A percentile compares a stretch with the other conserved stretches of the same genome.
Evolutionary conservation across 2,888 invertebrate species (phyloP).

Genomic region (Arenicola marina): DNA sequence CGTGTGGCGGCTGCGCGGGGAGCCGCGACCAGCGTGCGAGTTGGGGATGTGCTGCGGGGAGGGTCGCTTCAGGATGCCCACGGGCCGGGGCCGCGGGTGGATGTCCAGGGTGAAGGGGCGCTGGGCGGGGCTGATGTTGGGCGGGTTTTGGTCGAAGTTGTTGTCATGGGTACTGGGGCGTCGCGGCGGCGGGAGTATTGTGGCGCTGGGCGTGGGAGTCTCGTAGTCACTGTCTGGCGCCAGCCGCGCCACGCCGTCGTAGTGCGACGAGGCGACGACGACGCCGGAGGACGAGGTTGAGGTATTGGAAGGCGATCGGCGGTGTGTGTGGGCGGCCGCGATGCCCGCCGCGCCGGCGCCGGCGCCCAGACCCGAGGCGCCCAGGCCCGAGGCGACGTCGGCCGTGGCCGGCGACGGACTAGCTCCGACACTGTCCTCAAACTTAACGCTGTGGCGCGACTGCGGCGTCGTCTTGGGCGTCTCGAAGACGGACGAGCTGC

Average conservation of each 20-base stretch:
- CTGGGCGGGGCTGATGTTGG: conserved; percentile 60
- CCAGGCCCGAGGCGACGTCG: not conserved
- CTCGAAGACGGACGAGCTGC: conserved; percentile 43
- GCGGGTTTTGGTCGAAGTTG: conserved; percentile 31
- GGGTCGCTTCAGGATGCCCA: conserved; percentile 28
- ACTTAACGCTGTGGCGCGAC: conserved; percentile 51
- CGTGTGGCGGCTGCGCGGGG: conserved; percentile 21
- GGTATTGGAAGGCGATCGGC: conserved; percentile 79
- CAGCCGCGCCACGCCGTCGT: not conserved
- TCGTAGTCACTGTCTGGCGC: conserved; percentile 11
- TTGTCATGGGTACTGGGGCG: conserved; percentile 43
- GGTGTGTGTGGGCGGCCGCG: conserved; percentile 65
- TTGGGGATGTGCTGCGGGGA: conserved; percentile 28
- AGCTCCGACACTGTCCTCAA: conserved; percentile 43
- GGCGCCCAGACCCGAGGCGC: not conserved
- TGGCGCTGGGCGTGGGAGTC: conserved; percentile 9
- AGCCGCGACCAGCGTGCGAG: conserved; percentile 10
- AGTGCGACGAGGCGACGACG: not conserved
- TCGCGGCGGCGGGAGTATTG: conserved; percentile 44
- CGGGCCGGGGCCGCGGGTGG: conserved; percentile 67
- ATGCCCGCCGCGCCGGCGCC: not conserved
- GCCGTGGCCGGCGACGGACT: no score
- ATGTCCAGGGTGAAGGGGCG: conserved; percentile 69
- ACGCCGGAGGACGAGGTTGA: conserved; percentile 66
- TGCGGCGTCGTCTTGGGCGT: conserved; percentile 42